phyloP scores from a whole-genome alignment of 2,888 invertebrate genomes.

The Stegana nigrithorax region DNA sequence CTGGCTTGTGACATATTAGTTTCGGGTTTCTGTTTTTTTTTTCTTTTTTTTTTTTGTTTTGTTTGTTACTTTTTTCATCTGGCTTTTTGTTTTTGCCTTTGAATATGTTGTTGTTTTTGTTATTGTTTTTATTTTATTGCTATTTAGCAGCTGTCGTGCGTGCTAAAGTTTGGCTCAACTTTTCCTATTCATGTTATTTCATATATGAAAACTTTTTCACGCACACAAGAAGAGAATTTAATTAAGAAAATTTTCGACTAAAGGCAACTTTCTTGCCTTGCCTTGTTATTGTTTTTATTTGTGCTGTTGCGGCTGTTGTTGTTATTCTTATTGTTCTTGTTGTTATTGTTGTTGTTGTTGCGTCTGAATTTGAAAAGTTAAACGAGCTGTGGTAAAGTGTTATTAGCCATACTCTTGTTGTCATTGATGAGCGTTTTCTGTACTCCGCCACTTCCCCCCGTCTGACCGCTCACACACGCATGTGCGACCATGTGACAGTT shows the following conservation, averaged over 20 bases:
- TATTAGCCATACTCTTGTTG: constrained; percentile 7
- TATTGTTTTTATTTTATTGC: constrained; percentile 45
- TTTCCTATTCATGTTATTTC: constrained; percentile 14
- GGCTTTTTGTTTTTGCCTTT: no score
- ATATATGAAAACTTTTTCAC: constrained; percentile 15
- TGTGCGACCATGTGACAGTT: no score
- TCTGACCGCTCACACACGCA: no score
- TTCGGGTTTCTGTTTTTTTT: constrained; percentile 32
- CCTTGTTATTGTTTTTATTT: constrained; percentile 1
- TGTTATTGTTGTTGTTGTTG: neutral
- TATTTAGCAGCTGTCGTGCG: constrained; percentile 49
- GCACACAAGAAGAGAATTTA: constrained; percentile 43
- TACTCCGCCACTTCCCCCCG: no score
- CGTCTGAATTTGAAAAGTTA: constrained; percentile 10
- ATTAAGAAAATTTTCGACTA: constrained; percentile 41
- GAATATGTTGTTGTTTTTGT: constrained; percentile 23
- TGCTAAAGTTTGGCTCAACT: constrained; percentile 36
- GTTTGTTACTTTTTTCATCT: neutral
- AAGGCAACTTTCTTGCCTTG: constrained; percentile 3
- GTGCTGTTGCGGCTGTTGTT: no score
- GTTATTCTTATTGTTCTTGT: no score
- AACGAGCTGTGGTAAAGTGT: neutral
- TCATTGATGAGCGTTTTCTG: neutral
- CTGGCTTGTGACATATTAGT: constrained; percentile 56
- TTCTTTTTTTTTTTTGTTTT: neutral